Evolutionary conservation across 1,140 invertebrate genomes (phyloP).

Genomic region (Brachionus rotundiformis): DNA sequence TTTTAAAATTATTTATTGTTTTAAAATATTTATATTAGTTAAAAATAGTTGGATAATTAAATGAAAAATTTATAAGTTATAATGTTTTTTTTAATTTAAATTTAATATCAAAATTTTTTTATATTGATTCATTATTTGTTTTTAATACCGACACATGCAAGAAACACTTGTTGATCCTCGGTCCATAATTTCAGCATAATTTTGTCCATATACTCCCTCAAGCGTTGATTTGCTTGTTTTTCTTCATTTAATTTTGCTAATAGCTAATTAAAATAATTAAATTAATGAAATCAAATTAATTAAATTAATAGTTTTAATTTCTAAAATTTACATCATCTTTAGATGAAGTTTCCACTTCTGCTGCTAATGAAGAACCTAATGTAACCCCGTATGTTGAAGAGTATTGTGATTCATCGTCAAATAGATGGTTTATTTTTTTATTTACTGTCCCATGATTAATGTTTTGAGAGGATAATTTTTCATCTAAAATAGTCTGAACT

Average conservation of each 20-base stretch:
- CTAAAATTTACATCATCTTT: background rate
- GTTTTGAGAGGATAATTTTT: background rate
- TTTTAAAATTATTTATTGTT: too few species aligned
- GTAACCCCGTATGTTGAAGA: background rate
- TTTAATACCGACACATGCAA: background rate
- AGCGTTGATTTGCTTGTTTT: background rate
- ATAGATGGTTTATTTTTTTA: conserved; percentile 23
- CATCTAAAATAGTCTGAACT: background rate
- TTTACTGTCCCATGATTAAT: background rate
- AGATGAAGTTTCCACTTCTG: conserved; percentile 15
- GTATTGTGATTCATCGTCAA: background rate
- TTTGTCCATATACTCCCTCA: background rate
- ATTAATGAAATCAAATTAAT: too few species aligned
- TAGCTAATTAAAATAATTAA: background rate
- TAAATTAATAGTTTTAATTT: background rate
- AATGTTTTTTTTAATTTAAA: background rate
- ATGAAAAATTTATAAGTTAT: background rate
- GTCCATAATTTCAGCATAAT: background rate
- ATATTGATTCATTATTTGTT: background rate
- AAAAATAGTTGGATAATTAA: background rate
- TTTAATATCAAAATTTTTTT: background rate
- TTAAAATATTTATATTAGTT: background rate
- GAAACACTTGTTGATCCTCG: background rate
- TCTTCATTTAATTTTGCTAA: conserved; percentile 1
- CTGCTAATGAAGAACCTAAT: background rate